These are phyloP conservation scores for Hormaphis cornu DNA, from an alignment of 1,140 invertebrate species.

Conservation along the genomic window DNA sequence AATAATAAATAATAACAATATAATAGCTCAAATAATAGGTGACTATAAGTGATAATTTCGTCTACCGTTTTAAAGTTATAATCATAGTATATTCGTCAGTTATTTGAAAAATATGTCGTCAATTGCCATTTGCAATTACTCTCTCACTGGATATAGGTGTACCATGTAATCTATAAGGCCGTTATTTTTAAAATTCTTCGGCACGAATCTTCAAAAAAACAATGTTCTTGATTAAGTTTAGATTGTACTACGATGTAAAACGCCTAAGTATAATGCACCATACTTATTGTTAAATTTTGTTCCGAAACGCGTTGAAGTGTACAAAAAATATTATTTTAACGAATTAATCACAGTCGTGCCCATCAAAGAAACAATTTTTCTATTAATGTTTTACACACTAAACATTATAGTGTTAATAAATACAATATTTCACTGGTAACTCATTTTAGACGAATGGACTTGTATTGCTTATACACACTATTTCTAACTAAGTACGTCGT, in stretches of 20 bases:
- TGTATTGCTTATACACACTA: too few species aligned
- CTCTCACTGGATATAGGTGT: neutral
- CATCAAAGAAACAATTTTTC: neutral
- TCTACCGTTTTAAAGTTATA: neutral
- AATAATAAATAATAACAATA: neutral
- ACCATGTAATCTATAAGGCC: neutral
- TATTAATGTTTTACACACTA: neutral
- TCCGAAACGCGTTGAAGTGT: neutral
- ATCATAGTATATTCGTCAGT: too few species aligned
- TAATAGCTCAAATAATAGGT: too few species aligned
- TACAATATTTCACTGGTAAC: too few species aligned
- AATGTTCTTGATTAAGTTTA: neutral
- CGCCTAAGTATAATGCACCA: neutral
- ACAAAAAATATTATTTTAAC: conserved; percentile 6
- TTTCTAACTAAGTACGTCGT: too few species aligned
- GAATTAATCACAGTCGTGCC: neutral
- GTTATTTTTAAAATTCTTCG: neutral
- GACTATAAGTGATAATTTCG: neutral
- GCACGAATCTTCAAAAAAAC: neutral
- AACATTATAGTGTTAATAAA: too few species aligned
- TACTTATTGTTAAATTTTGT: neutral
- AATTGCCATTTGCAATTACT: too few species aligned
- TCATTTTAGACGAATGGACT: too few species aligned
- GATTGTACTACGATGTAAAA: neutral
- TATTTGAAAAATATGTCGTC: neutral